Conservation (phyloP, 2,113 vertebrate genomes). For the Chaetops frenatus region DNA sequence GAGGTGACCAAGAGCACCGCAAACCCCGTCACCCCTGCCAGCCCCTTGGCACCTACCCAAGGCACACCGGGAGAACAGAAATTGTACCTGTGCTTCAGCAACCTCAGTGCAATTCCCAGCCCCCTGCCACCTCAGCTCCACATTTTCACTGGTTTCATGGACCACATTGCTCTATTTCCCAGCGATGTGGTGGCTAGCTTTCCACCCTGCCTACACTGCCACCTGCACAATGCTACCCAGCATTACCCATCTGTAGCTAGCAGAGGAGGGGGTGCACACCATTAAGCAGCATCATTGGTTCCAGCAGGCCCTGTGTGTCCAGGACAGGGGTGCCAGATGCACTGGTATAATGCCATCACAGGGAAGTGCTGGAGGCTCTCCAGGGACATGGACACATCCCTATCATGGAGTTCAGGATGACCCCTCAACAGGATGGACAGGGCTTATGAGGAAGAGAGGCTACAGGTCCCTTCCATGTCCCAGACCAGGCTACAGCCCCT, state of each 20-base stretch:
- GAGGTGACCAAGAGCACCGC: neutral
- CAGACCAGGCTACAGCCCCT: neutral
- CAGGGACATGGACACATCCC: neutral
- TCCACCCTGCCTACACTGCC: neutral
- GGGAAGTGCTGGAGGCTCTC: neutral
- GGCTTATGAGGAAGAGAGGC: neutral
- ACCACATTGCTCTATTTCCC: too few relatives aligned
- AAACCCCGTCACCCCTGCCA: neutral
- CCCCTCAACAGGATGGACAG: neutral
- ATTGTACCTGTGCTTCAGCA: neutral
- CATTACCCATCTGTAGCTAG: neutral
- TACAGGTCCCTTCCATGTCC: neutral
- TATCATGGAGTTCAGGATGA: neutral
- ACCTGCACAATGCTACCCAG: neutral
- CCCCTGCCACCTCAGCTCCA: neutral
- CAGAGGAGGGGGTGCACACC: neutral
- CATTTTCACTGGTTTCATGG: neutral
- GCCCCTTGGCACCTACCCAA: neutral
- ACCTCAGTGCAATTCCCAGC: neutral
- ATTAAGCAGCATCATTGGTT: neutral
- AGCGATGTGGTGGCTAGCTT: neutral
- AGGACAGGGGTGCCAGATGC: neutral
- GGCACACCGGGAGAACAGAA: neutral
- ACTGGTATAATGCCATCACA: neutral
- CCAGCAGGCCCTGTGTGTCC: neutral